phyloP scores from a whole-genome alignment of 2,888 invertebrate genomes.

The Hipparchia sbordonii region DNA sequence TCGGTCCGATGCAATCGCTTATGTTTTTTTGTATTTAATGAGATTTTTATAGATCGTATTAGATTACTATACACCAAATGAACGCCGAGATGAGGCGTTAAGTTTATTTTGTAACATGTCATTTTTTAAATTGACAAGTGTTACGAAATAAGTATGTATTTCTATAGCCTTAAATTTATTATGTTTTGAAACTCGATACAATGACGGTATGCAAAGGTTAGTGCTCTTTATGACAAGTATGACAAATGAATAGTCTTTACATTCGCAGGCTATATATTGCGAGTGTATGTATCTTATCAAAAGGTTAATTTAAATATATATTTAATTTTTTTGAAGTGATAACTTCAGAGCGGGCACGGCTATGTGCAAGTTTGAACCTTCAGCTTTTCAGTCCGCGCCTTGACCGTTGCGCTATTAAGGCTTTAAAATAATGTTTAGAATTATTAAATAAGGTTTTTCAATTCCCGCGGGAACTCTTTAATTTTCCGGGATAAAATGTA shows the following conservation, averaged over 20 bases:
- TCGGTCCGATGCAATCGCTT: slow-evolving; percentile 29
- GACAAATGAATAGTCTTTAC: not conserved
- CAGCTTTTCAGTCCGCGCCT: too few species aligned
- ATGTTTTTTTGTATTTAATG: slow-evolving; percentile 35
- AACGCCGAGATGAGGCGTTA: slow-evolving; percentile 13
- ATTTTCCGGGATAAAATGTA: too few species aligned
- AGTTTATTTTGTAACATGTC: slow-evolving; percentile 16
- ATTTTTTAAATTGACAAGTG: slow-evolving; percentile 14
- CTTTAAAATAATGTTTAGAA: too few species aligned
- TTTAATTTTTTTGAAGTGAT: not conserved
- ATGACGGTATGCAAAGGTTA: not conserved
- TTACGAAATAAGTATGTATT: slow-evolving; percentile 3
- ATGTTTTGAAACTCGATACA: not conserved
- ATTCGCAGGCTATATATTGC: not conserved
- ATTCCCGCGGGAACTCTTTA: too few species aligned
- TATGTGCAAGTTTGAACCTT: too few species aligned
- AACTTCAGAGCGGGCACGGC: too few species aligned
- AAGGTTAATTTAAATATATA: not conserved
- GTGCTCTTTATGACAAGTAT: not conserved
- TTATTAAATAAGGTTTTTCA: too few species aligned
- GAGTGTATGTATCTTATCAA: not conserved
- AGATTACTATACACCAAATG: slow-evolving; percentile 16
- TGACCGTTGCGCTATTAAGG: too few species aligned
- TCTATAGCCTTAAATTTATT: not conserved
- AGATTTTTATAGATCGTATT: slow-evolving; percentile 33